Evolutionary conservation across 1,140 invertebrate species (phyloP).

Genomic region (Bombus huntii): DNA sequence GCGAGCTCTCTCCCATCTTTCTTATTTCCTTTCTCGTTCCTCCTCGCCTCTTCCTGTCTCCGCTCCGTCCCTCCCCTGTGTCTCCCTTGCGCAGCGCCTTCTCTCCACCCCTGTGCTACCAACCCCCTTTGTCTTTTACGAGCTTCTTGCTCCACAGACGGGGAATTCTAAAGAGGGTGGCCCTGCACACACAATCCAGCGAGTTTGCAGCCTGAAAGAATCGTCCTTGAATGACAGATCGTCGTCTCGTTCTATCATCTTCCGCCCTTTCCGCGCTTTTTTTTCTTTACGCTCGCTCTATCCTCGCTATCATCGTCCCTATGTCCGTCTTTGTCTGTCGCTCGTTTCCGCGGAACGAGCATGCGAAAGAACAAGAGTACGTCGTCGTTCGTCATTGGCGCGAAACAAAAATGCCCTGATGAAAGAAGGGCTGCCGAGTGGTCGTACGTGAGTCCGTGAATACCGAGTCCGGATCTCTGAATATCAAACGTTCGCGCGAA

Average conservation of each 20-base stretch:
- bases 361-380: conserved; percentile 11
- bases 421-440: conserved; percentile 38
- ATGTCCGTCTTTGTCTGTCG: neutral
- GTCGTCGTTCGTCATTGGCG: conserved; percentile 15
- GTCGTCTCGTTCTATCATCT: conserved; percentile 43
- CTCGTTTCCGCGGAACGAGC: neutral
- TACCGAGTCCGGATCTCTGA: conserved; percentile 27
- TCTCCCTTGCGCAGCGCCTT: conserved; percentile 42
- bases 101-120: conserved; percentile 58
- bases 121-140: conserved; percentile 72
- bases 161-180: conserved; percentile 77
- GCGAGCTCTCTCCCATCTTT: conserved; percentile 90
- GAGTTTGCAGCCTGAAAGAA: conserved; percentile 73
- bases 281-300: neutral
- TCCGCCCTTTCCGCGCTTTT: conserved; percentile 12
- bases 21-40: conserved; percentile 67
- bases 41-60: conserved; percentile 12
- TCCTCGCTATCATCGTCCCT: neutral
- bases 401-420: conserved; percentile 55
- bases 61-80: conserved; percentile 1
- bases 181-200: conserved; percentile 75
- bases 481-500: conserved; percentile 53
- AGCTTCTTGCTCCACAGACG: conserved; percentile 66
- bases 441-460: conserved; percentile 45
- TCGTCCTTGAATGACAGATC: conserved; percentile 69